phyloP scores from a whole-genome alignment of 2,888 invertebrate species.

The Eremobia ochroleuca region DNA sequence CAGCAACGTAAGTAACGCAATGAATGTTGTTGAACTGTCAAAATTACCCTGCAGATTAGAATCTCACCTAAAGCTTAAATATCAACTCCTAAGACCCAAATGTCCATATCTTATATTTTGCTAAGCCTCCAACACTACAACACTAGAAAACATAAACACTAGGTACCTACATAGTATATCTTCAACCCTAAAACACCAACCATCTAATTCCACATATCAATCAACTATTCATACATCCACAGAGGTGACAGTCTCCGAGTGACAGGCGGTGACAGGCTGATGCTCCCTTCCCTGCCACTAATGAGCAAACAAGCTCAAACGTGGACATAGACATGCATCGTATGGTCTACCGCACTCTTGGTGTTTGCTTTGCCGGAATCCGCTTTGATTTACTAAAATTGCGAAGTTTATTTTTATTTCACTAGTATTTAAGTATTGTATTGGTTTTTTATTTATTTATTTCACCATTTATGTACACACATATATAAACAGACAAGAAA shows the following conservation, averaged over 20 bases:
- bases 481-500: too few relatives aligned
- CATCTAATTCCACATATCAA: slow-evolving; percentile 66
- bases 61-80: background rate
- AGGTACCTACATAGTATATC: background rate
- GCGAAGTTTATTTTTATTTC: slow-evolving; percentile 45
- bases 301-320: slow-evolving; percentile 82
- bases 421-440: slow-evolving; percentile 12
- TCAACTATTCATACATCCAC: slow-evolving; percentile 67
- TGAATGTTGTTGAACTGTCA: too few relatives aligned
- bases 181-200: slow-evolving; percentile 39
- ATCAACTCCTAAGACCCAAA: background rate
- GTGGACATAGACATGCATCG: slow-evolving; percentile 62
- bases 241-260: slow-evolving; percentile 57
- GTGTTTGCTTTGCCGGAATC: slow-evolving; percentile 68
- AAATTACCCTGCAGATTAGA: too few relatives aligned
- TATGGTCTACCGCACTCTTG: slow-evolving; percentile 70
- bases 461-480: too few relatives aligned
- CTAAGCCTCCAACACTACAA: too few relatives aligned
- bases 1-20: too few relatives aligned
- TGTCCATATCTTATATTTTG: background rate
- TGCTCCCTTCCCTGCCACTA: slow-evolving; percentile 78
- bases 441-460: slow-evolving; percentile 6
- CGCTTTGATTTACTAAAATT: slow-evolving; percentile 65
- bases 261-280: slow-evolving; percentile 66
- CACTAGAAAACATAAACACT: background rate